Base-by-base conservation (phyloP, 2,888 invertebrate species). In the Chaetogeoica ovagalla region DNA sequence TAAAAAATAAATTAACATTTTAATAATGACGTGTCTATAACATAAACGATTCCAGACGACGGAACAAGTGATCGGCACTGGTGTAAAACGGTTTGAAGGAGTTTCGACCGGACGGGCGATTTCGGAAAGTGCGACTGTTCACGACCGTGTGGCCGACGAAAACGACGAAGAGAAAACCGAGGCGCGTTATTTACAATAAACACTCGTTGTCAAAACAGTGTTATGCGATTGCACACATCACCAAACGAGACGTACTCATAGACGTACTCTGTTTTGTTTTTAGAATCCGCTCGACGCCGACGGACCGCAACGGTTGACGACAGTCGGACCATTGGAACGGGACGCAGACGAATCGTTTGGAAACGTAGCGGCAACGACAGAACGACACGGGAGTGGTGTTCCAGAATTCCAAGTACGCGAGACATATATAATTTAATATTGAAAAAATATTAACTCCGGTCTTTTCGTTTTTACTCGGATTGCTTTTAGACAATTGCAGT, bases 71-170 rank as follows among this genome's bases (percentile, higher is more conserved):
- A 7, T 39, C 48, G 9, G 7, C 2, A 19, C 30, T 11, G 63
- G 37, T 3, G 21, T 65, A 21, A 65, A 39, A 8, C 63, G 21
- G n/a, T 21, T 55, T 7, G 63, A 74, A 37, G 63, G 55, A 52
- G 21, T 39, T 39, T 39, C 39, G 55, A 37, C 55, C 63, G 17
- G 39, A 11, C 48, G 9, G 48, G 30, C 23, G 73, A 21, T 74
- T 43, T 39, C 37, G 15, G 74, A 74, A 55, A 74, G 63, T n/a
- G 30, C 21, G n/a, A 74, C 74, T n/a, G 23, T 57, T 15, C 63
- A 19, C 13, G 17, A 5, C 59, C n/a, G n/a, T n/a, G n/a, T n/a
- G n/a, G 19, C 60, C 23, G n/a, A 9, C 23, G 8, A 52, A 15
- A 39, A 70, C 37, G 19, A 55, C 30, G 63, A 52, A 37, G 21